Conservation (phyloP, 1,140 invertebrate species). For the Aleiodes sp. region DNA sequence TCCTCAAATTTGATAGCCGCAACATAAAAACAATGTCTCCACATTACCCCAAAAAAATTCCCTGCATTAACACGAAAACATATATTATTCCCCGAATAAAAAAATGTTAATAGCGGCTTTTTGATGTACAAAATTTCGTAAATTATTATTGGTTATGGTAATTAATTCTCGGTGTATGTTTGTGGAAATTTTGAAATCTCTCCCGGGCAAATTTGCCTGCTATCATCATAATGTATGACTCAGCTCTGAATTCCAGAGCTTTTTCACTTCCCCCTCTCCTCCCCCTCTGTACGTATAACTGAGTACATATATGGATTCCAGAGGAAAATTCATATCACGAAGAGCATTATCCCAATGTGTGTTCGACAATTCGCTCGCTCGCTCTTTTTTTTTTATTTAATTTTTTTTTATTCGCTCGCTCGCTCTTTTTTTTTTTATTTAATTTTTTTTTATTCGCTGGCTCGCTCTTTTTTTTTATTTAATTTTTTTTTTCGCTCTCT, state of each 20-base stretch:
- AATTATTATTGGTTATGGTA: neutral
- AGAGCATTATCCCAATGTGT: constrained; percentile 23
- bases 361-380: neutral
- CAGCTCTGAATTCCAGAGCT: constrained; percentile 19
- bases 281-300: neutral
- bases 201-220: neutral
- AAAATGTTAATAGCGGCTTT: neutral
- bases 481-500: too few species aligned
- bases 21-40: too few species aligned
- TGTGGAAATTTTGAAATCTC: neutral
- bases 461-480: too few species aligned
- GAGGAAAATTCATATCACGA: constrained; percentile 21
- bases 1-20: too few species aligned
- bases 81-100: too few species aligned
- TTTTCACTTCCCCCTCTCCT: neutral
- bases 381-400: neutral
- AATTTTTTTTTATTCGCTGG: too few species aligned
- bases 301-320: neutral
- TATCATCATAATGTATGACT: constrained; percentile 24
- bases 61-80: too few species aligned
- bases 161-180: neutral
- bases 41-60: too few species aligned
- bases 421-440: neutral
- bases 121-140: neutral
- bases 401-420: neutral